A percentile compares a stretch with the other conserved stretches of the same genome.
These are phyloP conservation scores for Sericinus montela DNA, from an alignment of 2,888 invertebrate species.

Conservation along the genomic window DNA sequence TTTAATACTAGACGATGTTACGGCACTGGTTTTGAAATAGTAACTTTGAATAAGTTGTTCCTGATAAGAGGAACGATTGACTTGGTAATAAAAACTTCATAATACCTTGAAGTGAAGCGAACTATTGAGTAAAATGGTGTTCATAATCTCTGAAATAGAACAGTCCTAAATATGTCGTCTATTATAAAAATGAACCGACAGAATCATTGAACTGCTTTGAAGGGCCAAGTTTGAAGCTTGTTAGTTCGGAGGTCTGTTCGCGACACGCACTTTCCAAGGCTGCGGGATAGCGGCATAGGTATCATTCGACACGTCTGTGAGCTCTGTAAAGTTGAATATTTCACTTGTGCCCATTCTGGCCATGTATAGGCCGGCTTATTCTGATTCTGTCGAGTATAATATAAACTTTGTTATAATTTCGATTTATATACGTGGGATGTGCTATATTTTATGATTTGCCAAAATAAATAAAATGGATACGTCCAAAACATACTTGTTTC, in stretches of 20 bases:
- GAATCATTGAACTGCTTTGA: background rate
- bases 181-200: background rate
- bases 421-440: background rate
- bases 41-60: background rate
- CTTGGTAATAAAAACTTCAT: too few relatives aligned
- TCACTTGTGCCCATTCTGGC: too few relatives aligned
- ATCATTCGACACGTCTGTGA: too few relatives aligned
- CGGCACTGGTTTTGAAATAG: background rate
- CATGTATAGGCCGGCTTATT: background rate
- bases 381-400: background rate
- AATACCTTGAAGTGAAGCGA: too few relatives aligned
- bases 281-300: too few relatives aligned
- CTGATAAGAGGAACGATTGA: too few relatives aligned
- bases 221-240: too few relatives aligned
- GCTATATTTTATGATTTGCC: slow-evolving; percentile 3
- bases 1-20: too few relatives aligned
- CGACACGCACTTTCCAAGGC: too few relatives aligned
- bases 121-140: too few relatives aligned
- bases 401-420: background rate
- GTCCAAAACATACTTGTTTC: background rate
- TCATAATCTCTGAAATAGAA: background rate
- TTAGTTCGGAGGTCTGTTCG: too few relatives aligned
- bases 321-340: too few relatives aligned
- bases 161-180: background rate
- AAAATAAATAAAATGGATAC: slow-evolving; percentile 3